Base-by-base conservation (phyloP, 2,888 invertebrate species). In the Rhodophaea formosa region DNA sequence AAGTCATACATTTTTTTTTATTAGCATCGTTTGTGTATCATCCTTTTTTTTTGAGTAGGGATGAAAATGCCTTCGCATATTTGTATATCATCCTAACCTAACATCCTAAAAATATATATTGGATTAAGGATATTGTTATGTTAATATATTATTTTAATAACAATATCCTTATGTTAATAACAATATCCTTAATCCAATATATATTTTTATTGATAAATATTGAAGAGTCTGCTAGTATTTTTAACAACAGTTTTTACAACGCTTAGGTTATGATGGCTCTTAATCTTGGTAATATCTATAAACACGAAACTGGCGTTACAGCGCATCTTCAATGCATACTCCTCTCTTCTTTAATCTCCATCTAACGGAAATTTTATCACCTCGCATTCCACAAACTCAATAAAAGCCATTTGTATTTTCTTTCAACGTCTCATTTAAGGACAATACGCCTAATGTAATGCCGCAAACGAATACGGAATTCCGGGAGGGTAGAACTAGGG, bases 391-490 rank as follows among this genome's bases (percentile, higher is more conserved):
- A 69, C 72, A 77, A 80, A 75, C 74, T 75, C 73, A 75, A 81
- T 82, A 55, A 49, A 56, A 49, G 74, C 71, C 74, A 80, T 82
- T 84, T 80, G 76, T 82, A 77, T 78, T 82, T 82, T 84, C 80
- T 81, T 79, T 77, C 75, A 77, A 80, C 79, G 78, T 76, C 81
- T 82, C 79, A 82, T 84, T 85, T 80, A 63, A 74, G 76, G 72
- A 87, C 85, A 86, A 85, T 83, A 80, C 82, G 80, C 74, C 84
- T 86, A 86, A 87, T 87, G 82, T 81, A 86, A 85, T 82, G 75
- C 86, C 85, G 74, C 84, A 86, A 86, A 87, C 84, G 86, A 86
- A 87, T 83, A 80, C 80, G 77, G 79, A 84, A 84, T 84, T 84
- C 84, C 82, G 77, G 74, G 68, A 75, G 81, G 85, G 77, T 75